These are phyloP conservation scores for Galerucella calmariensis DNA, from an alignment of 2,888 invertebrate species.

Conservation along the genomic window DNA sequence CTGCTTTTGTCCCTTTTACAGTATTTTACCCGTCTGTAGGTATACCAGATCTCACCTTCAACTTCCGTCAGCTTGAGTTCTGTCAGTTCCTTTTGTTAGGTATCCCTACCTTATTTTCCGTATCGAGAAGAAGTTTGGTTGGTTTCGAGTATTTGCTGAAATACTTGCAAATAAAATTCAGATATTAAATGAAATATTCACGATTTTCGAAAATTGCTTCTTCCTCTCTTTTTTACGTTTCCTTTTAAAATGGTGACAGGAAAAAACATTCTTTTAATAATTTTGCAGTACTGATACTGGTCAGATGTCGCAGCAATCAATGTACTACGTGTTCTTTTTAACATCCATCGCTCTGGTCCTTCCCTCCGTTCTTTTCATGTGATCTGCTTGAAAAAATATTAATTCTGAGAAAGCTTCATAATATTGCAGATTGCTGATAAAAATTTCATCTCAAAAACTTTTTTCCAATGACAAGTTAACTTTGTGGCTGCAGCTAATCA, in stretches of 20 bases:
- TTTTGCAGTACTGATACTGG: neutral
- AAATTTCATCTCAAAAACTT: neutral
- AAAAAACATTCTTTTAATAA: neutral
- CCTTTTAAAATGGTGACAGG: neutral
- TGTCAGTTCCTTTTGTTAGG: too few species aligned
- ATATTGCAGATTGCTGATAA: neutral
- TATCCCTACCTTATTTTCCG: too few species aligned
- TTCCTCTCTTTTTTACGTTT: neutral
- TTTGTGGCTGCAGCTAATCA: neutral
- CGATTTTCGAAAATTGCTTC: too few species aligned
- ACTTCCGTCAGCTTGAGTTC: too few species aligned
- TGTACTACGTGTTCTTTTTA: neutral
- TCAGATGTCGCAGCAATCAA: neutral
- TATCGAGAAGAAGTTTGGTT: too few species aligned
- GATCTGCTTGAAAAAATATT: neutral
- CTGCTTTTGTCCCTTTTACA: too few species aligned
- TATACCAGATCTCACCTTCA: too few species aligned
- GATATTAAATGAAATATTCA: too few species aligned
- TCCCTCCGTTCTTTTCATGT: neutral
- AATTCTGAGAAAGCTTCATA: too few species aligned
- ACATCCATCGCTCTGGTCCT: neutral
- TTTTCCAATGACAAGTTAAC: neutral
- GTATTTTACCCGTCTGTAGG: too few species aligned
- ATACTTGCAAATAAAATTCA: too few species aligned
- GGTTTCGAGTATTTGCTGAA: too few species aligned